phyloP scores from a whole-genome alignment of 2,888 invertebrate genomes.

The Myopa testacea region DNA sequence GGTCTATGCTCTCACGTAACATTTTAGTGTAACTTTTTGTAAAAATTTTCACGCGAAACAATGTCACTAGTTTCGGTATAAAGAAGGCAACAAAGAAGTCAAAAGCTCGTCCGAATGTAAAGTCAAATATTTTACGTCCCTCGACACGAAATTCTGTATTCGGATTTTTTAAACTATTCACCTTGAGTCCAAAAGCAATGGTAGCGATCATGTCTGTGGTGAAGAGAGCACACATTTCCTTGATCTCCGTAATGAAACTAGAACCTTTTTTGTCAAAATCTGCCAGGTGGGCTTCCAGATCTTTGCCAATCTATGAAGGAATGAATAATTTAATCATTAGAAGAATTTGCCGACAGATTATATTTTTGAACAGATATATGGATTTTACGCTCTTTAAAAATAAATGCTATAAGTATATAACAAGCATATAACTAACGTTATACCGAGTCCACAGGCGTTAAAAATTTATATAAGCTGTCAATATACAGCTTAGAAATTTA shows the following conservation, averaged over 20 bases:
- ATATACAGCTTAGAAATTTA: no score
- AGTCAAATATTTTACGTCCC: conserved; percentile 54
- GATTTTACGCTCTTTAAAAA: no score
- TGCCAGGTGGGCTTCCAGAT: conserved; percentile 55
- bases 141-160: conserved; percentile 59
- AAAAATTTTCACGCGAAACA: conserved; percentile 59
- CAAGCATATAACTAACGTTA: no score
- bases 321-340: no score
- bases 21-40: conserved; percentile 59
- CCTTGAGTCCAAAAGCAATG: conserved; percentile 63
- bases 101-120: conserved; percentile 52
- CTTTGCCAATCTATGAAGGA: conserved; percentile 53
- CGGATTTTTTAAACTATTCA: conserved; percentile 61
- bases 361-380: no score
- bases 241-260: conserved; percentile 54
- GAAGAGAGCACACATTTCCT: conserved; percentile 59
- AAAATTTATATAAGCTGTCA: no score
- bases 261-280: conserved; percentile 35
- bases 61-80: conserved; percentile 58
- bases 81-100: conserved; percentile 62
- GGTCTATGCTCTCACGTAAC: conserved; percentile 64
- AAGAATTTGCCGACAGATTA: no score
- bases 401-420: no score
- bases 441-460: no score
- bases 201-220: conserved; percentile 64